Base-by-base conservation (phyloP, 1,140 invertebrate genomes). In the Drosophila orena region DNA sequence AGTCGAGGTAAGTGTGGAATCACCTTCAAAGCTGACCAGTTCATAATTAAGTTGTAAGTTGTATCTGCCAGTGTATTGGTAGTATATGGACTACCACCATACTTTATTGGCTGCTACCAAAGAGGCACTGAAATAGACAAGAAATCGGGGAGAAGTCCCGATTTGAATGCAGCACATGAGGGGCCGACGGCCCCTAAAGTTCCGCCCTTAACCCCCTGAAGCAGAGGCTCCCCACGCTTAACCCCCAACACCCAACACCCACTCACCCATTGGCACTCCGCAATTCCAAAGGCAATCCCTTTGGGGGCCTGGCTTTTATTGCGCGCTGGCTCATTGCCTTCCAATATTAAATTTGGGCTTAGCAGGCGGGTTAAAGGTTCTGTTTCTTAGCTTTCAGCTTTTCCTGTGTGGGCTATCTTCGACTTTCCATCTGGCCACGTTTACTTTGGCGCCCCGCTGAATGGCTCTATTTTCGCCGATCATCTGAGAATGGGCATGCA, bases 271-370 rank as follows among this genome's bases (percentile, higher is more conserved):
- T 54, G 42, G 56, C 62, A 58, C 43, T 76, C 46, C 15, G 70
- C 70, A 75, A 52, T 52, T 22, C 35, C 47, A 57, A 56, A 52
- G 15, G 27, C 46, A 53, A 54, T 64, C 6, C 79, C 79, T 64
- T 49, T n/a, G 79, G 79, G 65, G 75, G 69, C 79, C 73, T 59
- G 84, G 83, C 70, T 88, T 89, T 88, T 89, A 88, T 89, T 88
- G 83, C 84, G 79, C 77, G 38, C 60, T 61, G 79, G 76, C 79
- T 89, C 84, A 88, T 88, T 88, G 84, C 84, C 84, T 90, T 84
- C 84, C 84, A 84, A 88, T 88, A 88, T 88, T 88, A 89, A 88
- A 89, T 88, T 88, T 89, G 43, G 76, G 84, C 84, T 79, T 74
- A 89, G 78, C 70, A 53, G 79, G 56, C 77, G 79, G 84, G 84